Base-by-base conservation (phyloP, 2,888 invertebrate genomes). In the Platycnemis pennipes region DNA sequence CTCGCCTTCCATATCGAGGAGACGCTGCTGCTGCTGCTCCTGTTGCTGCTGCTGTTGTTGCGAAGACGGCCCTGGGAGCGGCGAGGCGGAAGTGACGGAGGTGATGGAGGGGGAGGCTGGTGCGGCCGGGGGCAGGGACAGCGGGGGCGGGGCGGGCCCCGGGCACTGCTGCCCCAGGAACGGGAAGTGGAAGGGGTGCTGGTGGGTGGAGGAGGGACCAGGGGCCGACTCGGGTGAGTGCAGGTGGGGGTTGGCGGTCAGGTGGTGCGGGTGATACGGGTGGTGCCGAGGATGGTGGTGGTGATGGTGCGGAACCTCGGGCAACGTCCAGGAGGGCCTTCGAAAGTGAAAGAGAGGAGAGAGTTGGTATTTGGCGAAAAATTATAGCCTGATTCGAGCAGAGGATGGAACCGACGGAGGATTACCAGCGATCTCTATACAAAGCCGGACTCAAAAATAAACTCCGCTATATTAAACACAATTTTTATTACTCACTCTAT, bases 111-210 rank as follows among this genome's bases (percentile, higher is more conserved):
- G 16, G 63, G 56, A 42, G 77, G 91, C 16, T 22, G 87, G 87
- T 0, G 45, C 11, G 3, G 77, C 11, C 45, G 44, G 42, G 16
- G 42, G 42, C 86, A 16, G 37, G 4, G 13, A 13, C 2, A 42
- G 44, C 16, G 37, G n/a, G 26, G 87, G 26, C 42, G 87, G 16
- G 44, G 87, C n/a, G 45, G 77, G 45, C 0, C 26, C n/a, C 11
- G 44, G n/a, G 87, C 87, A 91, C 69, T 91, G 91, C 44, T 91
- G 91, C 8, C 91, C 91, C 44, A 91, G 45, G 63, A 91, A 91
- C n/a, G 91, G 63, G 69, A 91, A 91, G 44, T 63, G 63, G 45
- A 91, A 91, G 16, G 91, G 91, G 63, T 91, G 91, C 44, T 91
- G 91, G 26, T n/a, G 44, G 8, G 91, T 63, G 22, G 91, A 26